Evolutionary conservation across 2,797 vertebrate species (phyloP), one percentile per base, ranked within the genome.

Genomic region (Sarcophilus harrisii): DNA sequence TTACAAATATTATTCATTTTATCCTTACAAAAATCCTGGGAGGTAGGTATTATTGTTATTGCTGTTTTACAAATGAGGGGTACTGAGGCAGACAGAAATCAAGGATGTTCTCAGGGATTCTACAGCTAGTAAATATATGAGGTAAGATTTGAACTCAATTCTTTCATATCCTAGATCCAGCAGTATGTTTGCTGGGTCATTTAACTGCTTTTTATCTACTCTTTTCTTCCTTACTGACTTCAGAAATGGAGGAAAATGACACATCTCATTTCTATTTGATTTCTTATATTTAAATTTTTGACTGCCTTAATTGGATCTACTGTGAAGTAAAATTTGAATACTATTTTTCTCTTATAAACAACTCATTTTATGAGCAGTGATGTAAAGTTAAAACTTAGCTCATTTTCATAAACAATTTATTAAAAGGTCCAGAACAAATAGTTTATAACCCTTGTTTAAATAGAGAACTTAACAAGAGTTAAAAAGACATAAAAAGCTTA

Each of bases 341-440:
- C 81, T 38, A 54, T 32, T 21, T 14, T 52, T 87, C 58, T 73
- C 58, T 92, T 57, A 91, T 38, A 24, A 21, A 52, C 45, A 90
- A 38, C 54, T 57, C 93, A 49, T 55, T 93, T 58, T 58, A 90
- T 90, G 92, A 66, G 38, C 57, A 49, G 66, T 93, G 81, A 57
- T 92, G 58, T 90, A 49, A 27, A 91, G 38, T 27, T 73, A 52
- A 62, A 93, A 93, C 49, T 62, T 16, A 90, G 57, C n/a, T 90
- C 54, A 95, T 90, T 60, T 95, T 30, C 45, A 95, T 54, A 95
- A 96, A 58, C 0, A 5, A 5, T 60, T 97, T 95, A 58, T 73
- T 91, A 90, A 55, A 91, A 58, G 5, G 28, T 59, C 81, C 49
- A 87, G 91, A 21, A 66, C 45, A 91, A 87, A 32, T 95, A 94